phyloP scores from a whole-genome alignment of 2,888 invertebrate species.

The Spisula solida region DNA sequence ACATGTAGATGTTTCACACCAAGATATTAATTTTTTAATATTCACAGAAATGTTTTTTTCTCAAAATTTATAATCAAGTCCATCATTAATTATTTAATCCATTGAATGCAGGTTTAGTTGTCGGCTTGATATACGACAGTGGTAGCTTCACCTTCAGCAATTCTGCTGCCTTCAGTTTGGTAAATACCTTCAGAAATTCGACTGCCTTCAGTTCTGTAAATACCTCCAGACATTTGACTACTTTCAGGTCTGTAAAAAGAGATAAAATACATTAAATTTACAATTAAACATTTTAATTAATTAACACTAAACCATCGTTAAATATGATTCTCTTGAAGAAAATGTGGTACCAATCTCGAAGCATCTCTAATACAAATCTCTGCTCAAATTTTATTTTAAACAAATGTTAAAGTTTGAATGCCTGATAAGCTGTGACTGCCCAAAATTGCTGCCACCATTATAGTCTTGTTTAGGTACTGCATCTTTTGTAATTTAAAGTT shows the following conservation, averaged over 20 bases:
- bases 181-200: too few relatives aligned
- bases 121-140: conserved; percentile 14
- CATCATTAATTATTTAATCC: neutral
- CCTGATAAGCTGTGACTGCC: too few relatives aligned
- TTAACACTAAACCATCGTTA: neutral
- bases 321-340: neutral
- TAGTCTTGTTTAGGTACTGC: too few relatives aligned
- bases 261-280: neutral
- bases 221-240: neutral
- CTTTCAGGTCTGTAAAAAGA: conserved; percentile 25
- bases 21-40: neutral
- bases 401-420: too few relatives aligned
- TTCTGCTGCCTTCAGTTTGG: neutral
- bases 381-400: neutral
- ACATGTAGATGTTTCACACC: neutral
- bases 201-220: conserved; percentile 24
- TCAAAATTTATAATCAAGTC: neutral
- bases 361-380: neutral
- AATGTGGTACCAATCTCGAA: neutral
- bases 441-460: neutral
- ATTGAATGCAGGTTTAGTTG: neutral
- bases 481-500: too few relatives aligned
- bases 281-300: neutral
- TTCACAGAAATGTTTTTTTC: neutral
- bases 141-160: conserved; percentile 19